phyloP scores from a whole-genome alignment of 2,113 vertebrate genomes.

The Equus quagga region DNA sequence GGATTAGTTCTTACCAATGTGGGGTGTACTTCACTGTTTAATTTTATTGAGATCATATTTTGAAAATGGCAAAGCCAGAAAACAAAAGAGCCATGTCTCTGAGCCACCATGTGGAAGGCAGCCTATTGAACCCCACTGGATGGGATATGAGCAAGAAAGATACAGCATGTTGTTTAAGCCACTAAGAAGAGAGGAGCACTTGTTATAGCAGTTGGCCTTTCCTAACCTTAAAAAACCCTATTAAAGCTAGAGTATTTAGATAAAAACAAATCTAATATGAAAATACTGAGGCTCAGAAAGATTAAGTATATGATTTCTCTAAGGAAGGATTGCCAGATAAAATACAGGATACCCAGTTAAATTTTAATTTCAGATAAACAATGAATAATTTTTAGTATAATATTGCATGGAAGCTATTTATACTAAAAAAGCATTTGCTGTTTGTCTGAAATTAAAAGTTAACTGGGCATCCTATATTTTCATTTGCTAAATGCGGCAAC shows the following conservation, averaged over 20 bases:
- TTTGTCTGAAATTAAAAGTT: conserved; percentile 45
- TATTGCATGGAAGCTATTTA: background rate
- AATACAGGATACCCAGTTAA: background rate
- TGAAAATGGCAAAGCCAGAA: background rate
- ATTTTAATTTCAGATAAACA: conserved; percentile 39
- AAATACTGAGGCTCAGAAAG: background rate
- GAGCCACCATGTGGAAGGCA: background rate
- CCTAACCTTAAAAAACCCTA: background rate
- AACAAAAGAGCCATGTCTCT: background rate
- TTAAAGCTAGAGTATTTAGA: background rate
- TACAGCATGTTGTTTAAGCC: background rate
- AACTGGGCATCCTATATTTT: background rate
- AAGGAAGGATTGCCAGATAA: background rate
- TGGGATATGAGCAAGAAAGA: background rate
- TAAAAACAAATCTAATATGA: background rate
- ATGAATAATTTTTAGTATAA: background rate
- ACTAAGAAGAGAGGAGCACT: background rate
- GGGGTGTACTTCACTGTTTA: background rate
- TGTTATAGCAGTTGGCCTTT: background rate
- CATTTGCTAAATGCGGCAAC: background rate
- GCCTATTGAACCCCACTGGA: background rate
- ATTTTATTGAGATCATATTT: background rate
- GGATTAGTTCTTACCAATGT: background rate
- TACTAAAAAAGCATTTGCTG: background rate
- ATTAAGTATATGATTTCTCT: background rate